Conservation (phyloP, 2,888 invertebrate species). For the Neoaliturus tenellus region DNA sequence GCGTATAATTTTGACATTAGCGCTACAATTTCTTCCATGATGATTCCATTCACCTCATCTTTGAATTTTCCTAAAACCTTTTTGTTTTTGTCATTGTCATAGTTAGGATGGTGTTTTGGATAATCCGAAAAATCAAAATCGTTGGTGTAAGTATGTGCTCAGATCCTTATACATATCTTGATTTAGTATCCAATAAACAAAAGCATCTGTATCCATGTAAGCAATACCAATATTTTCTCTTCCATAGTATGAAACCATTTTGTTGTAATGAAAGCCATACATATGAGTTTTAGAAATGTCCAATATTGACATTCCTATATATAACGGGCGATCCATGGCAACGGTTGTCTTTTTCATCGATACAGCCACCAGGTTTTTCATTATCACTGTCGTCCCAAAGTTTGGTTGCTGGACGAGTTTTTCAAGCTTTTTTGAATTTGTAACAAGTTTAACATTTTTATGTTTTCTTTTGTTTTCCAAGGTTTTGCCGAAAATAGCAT, state of each 20-base stretch:
- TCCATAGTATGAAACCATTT: slow-evolving; percentile 45
- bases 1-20: slow-evolving; percentile 25
- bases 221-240: slow-evolving; percentile 5
- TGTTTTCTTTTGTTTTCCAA: slow-evolving; percentile 47
- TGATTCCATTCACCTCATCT: slow-evolving; percentile 51
- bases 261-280: slow-evolving; percentile 56
- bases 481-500: slow-evolving; percentile 39
- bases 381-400: slow-evolving; percentile 24
- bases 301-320: slow-evolving; percentile 48
- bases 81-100: slow-evolving; percentile 46
- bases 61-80: slow-evolving; percentile 55
- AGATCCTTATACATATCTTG: slow-evolving; percentile 53
- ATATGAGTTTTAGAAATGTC: slow-evolving; percentile 56
- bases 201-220: slow-evolving; percentile 47
- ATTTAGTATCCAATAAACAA: slow-evolving; percentile 50
- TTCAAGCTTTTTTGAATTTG: slow-evolving; percentile 30
- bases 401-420: slow-evolving; percentile 49
- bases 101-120: slow-evolving; percentile 35
- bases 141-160: slow-evolving; percentile 5
- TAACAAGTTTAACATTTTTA: slow-evolving; percentile 40
- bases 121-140: slow-evolving; percentile 53
- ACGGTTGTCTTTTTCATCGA: slow-evolving; percentile 51
- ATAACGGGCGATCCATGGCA: slow-evolving; percentile 41
- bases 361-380: slow-evolving; percentile 57
- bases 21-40: slow-evolving; percentile 32